These are phyloP conservation scores for Glaucopsyche alexis DNA, from an alignment of 2,888 invertebrate genomes.

Conservation along the genomic window DNA sequence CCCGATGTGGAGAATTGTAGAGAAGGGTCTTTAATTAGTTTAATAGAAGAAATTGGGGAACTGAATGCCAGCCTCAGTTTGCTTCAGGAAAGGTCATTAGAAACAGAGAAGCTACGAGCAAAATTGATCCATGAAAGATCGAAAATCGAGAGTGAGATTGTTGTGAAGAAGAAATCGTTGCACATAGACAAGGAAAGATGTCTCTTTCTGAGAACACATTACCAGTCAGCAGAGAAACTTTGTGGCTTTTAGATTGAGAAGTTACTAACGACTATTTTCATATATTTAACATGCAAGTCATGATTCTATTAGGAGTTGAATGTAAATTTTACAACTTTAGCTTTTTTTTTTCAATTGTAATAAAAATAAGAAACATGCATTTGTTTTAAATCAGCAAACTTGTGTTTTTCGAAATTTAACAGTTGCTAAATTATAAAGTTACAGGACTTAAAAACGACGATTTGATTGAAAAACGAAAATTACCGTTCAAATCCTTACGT, in stretches of 20 bases:
- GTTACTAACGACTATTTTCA: neutral
- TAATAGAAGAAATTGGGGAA: constrained; percentile 69
- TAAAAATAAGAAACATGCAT: too few species aligned
- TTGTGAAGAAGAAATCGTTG: constrained; percentile 68
- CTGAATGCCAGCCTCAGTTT: constrained; percentile 67
- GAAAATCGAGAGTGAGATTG: constrained; percentile 66
- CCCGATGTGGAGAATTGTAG: constrained; percentile 71
- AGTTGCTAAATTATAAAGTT: too few species aligned
- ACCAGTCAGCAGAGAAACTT: constrained; percentile 69
- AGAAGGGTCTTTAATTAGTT: constrained; percentile 64
- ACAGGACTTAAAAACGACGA: too few species aligned
- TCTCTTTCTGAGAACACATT: constrained; percentile 66
- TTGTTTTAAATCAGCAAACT: too few species aligned
- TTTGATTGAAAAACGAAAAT: too few species aligned
- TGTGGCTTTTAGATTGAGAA: constrained; percentile 57
- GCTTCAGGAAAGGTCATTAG: constrained; percentile 59
- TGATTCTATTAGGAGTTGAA: too few species aligned
- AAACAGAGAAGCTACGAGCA: constrained; percentile 65
- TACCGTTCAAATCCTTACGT: too few species aligned
- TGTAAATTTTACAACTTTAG: too few species aligned
- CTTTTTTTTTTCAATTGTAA: too few species aligned
- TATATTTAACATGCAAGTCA: too few species aligned
- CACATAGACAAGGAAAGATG: constrained; percentile 67
- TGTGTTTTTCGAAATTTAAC: too few species aligned
- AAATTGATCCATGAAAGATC: constrained; percentile 67